Base-by-base conservation (phyloP, 2,888 invertebrate genomes). In the Ditula angustiorana region DNA sequence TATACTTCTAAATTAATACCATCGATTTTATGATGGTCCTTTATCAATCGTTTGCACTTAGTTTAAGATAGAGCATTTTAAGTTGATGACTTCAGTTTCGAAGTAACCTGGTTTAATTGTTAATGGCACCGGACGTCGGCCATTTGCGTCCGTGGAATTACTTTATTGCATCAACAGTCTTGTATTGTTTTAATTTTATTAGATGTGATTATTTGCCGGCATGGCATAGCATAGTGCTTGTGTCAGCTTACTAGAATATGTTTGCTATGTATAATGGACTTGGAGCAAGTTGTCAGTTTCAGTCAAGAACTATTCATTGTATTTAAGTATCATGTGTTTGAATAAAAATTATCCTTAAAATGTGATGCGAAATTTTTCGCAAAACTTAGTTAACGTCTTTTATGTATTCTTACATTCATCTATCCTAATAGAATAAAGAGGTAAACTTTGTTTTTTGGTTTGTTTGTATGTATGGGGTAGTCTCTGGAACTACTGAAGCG, bases 41-140 rank as follows among this genome's bases (percentile, higher is more conserved):
- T 19, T 19, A 19, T 7, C 16, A 19, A 41, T 16, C 19, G 19
- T 41, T 41, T 10, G 16, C 16, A 4, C n/a, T 19, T 21, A 11
- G 28, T 11, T 33, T 19, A 61, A 46, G n/a, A 26, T 30, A 21
- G 46, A 7, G 2, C 30, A 21, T 16, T 44, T 26, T 46, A 35
- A 55, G 46, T 60, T 49, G 33, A 62, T 47, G 63, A 69, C 53
- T 66, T 63, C 61, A 67, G 63, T 65, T 67, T 59, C 62, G 58
- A 63, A 68, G 68, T 68, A 71, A 75, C 72, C 74, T 41, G 10
- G 19, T 41, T 41, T 41, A 41, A 19, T 19, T 8, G 2, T 67
- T 69, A 66, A 70, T 72, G 67, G 67, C 69, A 69, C 75, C 79
- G 84, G 83, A 84, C 76, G 71, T 75, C 69, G 67, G 71, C 70